Percentiles rank a stretch among this genome's conserved stretches.
These are phyloP conservation scores for Dufourea novaeangliae DNA, from an alignment of 1,140 invertebrate species.

Conservation along the genomic window DNA sequence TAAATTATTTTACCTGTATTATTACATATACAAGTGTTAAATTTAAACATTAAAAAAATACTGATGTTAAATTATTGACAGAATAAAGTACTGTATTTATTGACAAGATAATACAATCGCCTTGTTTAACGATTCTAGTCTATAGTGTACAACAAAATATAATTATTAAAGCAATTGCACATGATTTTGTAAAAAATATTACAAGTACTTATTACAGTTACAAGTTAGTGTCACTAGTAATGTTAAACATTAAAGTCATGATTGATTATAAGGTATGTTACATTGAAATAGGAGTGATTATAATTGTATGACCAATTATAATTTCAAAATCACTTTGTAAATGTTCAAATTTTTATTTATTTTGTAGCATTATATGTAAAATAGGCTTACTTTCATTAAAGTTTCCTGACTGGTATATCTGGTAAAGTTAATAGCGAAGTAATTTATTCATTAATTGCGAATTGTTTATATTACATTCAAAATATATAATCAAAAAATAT, in stretches of 20 bases:
- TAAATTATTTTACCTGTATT: not conserved
- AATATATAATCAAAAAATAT: slow-evolving; percentile 45
- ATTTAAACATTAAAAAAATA: slow-evolving; percentile 16
- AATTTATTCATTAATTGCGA: slow-evolving; percentile 25
- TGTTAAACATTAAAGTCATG: not conserved
- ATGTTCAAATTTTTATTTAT: slow-evolving; percentile 5
- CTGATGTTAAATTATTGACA: slow-evolving; percentile 11
- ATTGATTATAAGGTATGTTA: not conserved
- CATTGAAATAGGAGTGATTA: not conserved
- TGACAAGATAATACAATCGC: slow-evolving; percentile 26
- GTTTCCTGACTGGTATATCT: not conserved
- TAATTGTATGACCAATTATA: slow-evolving; percentile 3
- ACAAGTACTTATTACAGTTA: not conserved
- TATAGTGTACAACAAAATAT: slow-evolving; percentile 17
- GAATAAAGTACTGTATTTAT: slow-evolving; percentile 14
- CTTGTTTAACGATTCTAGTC: slow-evolving; percentile 35
- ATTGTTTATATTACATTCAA: slow-evolving; percentile 22
- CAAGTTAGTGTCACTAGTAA: not conserved
- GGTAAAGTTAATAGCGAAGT: not conserved
- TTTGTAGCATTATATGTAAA: not conserved
- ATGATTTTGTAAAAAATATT: slow-evolving; percentile 1
- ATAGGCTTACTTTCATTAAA: not conserved
- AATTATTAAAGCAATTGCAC: slow-evolving; percentile 18
- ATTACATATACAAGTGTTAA: slow-evolving; percentile 29
- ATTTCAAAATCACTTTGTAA: slow-evolving; percentile 2